Conservation (phyloP, 2,888 invertebrate genomes). For the Orchesella flavescens region DNA sequence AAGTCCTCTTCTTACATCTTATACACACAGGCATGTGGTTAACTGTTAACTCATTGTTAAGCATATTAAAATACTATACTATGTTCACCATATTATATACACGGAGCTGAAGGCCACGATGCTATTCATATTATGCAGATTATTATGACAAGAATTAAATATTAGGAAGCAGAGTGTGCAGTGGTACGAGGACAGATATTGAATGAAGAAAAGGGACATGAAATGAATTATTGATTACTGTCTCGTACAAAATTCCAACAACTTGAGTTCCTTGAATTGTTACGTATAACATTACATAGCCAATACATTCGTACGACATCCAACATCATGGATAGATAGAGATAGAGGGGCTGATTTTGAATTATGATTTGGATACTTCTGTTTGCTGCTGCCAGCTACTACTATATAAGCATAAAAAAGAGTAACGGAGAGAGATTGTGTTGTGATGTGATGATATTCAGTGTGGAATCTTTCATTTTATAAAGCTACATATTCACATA, state of each 20-base stretch:
- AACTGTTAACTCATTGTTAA: too few species aligned
- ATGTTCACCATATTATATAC: not conserved
- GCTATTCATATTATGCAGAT: conserved; percentile 46
- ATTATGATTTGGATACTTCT: conserved; percentile 54
- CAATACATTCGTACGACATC: not conserved
- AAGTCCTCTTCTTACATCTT: too few species aligned
- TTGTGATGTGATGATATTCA: conserved; percentile 29
- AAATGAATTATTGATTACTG: conserved; percentile 52
- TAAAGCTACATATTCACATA: conserved; percentile 13
- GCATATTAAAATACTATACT: not conserved
- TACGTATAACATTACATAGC: too few species aligned
- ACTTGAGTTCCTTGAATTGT: conserved; percentile 41
- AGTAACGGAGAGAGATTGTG: conserved; percentile 27
- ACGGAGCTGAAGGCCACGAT: conserved; percentile 11
- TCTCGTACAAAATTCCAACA: conserved; percentile 43
- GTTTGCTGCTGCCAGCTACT: conserved; percentile 51
- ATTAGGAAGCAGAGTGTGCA: conserved; percentile 11
- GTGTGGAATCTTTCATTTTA: conserved; percentile 53
- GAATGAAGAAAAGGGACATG: conserved; percentile 21
- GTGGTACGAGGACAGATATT: not conserved
- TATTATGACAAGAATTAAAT: conserved; percentile 49
- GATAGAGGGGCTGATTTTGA: conserved; percentile 35
- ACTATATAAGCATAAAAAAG: not conserved
- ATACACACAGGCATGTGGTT: too few species aligned
- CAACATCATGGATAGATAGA: not conserved